Evolutionary conservation across 1,140 invertebrate genomes (phyloP), one percentile per base, ranked within the genome.

Genomic region (Papilio polyxenes): DNA sequence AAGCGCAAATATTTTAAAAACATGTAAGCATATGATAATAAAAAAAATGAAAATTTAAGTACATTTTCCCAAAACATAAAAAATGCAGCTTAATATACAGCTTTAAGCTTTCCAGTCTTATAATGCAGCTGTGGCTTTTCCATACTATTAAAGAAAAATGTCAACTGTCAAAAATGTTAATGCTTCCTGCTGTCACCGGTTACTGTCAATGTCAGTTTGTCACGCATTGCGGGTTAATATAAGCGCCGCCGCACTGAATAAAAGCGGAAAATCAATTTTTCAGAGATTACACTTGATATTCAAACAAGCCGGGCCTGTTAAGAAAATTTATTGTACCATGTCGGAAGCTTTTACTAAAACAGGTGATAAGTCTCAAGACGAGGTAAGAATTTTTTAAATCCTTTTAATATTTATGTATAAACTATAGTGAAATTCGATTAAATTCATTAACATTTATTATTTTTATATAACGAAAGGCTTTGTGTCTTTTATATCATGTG

Each of bases 321-420:
- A 75, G 81, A 76, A 79, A 83, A 80, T 76, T 59, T 76, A 31
- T 20, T n/a, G 83, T 83, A 89, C 83, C 78, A 92, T 92, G 90
- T 89, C 89, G 10, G 83, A 90, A 83, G 82, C 88, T 78, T 76
- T 75, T 62, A 96, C 95, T 48, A 92, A 93, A 82, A 95, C 87
- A 80, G 95, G 95, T 40, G 94, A 95, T 82, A 94, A 92, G 82
- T 90, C 91, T 13, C 95, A 96, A 88, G 96, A 96, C 92, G 95
- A 96, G 95, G 96, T 96, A 92, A 92, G 81, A 76, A 40, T 31
- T 81, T 37, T 77, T 75, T 53, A 80, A 59, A 83, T 31, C 49
- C 31, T 75, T 56, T 23, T 83, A 81, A 77, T 69, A 13, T 77
- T 80, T 76, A 75, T 74, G 6, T 82, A 78, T 31, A 74, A 48